phyloP scores from a whole-genome alignment of 2,888 invertebrate species.

The Rhamphomyia laevipes region DNA sequence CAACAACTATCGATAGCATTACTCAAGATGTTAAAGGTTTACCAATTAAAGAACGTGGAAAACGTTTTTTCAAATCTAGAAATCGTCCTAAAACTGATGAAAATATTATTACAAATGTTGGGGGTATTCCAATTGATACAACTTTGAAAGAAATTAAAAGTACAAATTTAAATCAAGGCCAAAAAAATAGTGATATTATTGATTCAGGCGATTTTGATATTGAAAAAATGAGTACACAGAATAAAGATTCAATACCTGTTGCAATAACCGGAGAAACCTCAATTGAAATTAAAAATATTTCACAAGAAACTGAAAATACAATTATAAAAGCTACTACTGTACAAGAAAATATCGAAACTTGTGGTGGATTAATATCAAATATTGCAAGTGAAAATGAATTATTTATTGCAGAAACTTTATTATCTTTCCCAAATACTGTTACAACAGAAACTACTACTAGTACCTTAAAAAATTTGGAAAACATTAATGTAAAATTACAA shows the following conservation, averaged over 20 bases:
- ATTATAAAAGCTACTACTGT: background rate
- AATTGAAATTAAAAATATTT: constrained; percentile 8
- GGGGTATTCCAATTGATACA: too few relatives aligned
- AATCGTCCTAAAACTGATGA: constrained; percentile 20
- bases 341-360: constrained; percentile 6
- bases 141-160: too few relatives aligned
- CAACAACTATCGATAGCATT: constrained; percentile 3
- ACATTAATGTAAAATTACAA: background rate
- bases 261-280: constrained; percentile 11
- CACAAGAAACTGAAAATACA: constrained; percentile 4
- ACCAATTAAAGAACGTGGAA: constrained; percentile 35
- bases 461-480: background rate
- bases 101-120: too few relatives aligned
- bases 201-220: background rate
- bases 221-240: background rate
- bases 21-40: constrained; percentile 24
- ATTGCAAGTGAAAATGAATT: background rate
- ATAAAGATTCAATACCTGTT: constrained; percentile 4
- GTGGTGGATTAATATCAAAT: background rate
- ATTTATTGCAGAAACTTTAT: background rate
- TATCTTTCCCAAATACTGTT: background rate
- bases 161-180: too few relatives aligned
- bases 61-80: constrained; percentile 35
- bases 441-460: background rate
- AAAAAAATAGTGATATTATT: too few relatives aligned